Percentiles rank a stretch among this genome's conserved stretches.
phyloP scores from a whole-genome alignment of 1,140 invertebrate species.

The Drosophila triauraria region DNA sequence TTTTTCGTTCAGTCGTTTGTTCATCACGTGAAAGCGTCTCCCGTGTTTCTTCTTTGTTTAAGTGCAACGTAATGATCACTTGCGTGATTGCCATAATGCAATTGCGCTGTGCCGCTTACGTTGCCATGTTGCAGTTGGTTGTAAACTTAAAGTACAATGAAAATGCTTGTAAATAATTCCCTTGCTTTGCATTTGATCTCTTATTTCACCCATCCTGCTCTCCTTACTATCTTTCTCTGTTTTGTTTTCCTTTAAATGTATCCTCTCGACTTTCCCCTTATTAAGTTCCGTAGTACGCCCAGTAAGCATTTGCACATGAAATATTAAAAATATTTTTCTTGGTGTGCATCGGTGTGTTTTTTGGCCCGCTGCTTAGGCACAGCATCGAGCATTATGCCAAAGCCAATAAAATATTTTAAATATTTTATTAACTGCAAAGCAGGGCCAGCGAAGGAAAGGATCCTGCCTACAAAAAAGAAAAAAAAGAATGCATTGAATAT shows the following conservation, averaged over 20 bases:
- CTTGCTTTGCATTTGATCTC: constrained; percentile 70
- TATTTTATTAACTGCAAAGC: constrained; percentile 82
- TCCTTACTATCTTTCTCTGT: constrained; percentile 24
- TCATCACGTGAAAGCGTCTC: constrained; percentile 53
- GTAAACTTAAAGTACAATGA: constrained; percentile 83
- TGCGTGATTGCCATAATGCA: constrained; percentile 63
- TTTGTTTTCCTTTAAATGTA: constrained; percentile 8
- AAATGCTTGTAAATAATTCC: constrained; percentile 84
- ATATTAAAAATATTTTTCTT: constrained; percentile 79
- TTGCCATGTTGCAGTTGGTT: constrained; percentile 79
- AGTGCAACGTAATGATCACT: constrained; percentile 73
- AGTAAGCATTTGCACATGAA: constrained; percentile 77
- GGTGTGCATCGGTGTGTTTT: constrained; percentile 60
- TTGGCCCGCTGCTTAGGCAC: constrained; percentile 9
- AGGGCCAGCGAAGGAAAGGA: constrained; percentile 47
- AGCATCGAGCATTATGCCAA: constrained; percentile 60
- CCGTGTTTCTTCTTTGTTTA: constrained; percentile 57
- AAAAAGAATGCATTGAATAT: constrained; percentile 78
- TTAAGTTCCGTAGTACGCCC: constrained; percentile 32
- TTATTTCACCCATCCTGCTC: neutral
- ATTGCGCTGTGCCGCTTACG: constrained; percentile 70
- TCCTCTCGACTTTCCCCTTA: constrained; percentile 21
- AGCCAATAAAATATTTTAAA: constrained; percentile 78
- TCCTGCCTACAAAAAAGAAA: constrained; percentile 7
- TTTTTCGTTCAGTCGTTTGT: constrained; percentile 58